Percentiles rank a stretch among this genome's conserved stretches.
Conservation (phyloP, 1,140 invertebrate genomes). For the Temnothorax curvispinosus region DNA sequence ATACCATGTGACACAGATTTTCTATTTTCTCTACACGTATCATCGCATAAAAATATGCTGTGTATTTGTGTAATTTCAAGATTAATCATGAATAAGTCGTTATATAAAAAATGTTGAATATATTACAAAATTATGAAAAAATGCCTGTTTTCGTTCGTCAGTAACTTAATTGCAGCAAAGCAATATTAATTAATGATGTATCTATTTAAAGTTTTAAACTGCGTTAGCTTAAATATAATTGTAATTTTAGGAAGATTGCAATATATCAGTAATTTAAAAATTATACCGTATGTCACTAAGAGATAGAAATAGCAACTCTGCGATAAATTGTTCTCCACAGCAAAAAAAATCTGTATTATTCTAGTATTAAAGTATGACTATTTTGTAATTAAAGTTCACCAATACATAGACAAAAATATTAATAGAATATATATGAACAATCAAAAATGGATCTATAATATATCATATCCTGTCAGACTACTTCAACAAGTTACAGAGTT, state of each 20-base stretch:
- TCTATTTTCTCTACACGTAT: neutral
- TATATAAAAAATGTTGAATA: neutral
- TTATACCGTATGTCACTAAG: too few relatives aligned
- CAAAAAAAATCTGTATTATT: too few relatives aligned
- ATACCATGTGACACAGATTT: neutral
- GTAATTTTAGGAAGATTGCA: too few relatives aligned
- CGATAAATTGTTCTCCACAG: too few relatives aligned
- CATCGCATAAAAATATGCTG: neutral
- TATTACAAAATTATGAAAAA: neutral
- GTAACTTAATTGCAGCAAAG: neutral
- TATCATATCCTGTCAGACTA: neutral
- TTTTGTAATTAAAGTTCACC: too few relatives aligned
- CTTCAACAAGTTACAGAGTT: too few relatives aligned
- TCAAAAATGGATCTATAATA: neutral
- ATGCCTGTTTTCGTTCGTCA: neutral
- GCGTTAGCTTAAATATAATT: too few relatives aligned
- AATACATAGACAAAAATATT: too few relatives aligned
- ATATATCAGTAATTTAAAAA: too few relatives aligned
- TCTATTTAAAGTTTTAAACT: neutral
- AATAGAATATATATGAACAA: neutral
- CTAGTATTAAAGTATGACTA: too few relatives aligned
- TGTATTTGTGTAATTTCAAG: neutral
- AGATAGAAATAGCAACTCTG: too few relatives aligned
- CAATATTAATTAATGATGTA: neutral
- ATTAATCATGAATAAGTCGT: neutral